These are phyloP conservation scores for Acinonyx jubatus DNA, from an alignment of 2,113 vertebrate species.

Conservation along the genomic window DNA sequence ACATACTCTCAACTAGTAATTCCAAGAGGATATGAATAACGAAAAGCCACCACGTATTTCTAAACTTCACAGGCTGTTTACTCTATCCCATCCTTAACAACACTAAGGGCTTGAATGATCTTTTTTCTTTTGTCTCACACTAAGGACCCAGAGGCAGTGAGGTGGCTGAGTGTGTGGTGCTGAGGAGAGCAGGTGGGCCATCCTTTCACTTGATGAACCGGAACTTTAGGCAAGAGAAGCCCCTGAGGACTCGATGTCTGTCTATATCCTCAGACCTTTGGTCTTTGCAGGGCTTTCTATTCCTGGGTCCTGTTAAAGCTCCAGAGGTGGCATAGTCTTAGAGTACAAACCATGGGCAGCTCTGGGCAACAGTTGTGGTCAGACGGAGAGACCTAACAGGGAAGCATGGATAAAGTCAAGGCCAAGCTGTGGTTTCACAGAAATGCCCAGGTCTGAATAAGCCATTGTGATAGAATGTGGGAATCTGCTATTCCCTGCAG, in stretches of 20 bases:
- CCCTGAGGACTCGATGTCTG: not conserved
- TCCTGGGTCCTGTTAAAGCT: not conserved
- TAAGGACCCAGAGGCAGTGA: not conserved
- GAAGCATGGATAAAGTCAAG: not conserved
- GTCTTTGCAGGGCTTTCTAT: not conserved
- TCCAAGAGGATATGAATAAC: not conserved
- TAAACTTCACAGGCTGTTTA: not conserved
- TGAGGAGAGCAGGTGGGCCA: not conserved
- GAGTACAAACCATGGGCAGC: not conserved
- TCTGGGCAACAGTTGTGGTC: not conserved
- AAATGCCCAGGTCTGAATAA: not conserved
- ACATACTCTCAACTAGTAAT: not conserved
- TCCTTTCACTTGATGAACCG: not conserved
- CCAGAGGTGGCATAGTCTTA: not conserved
- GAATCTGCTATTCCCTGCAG: not conserved
- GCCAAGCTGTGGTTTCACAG: not conserved
- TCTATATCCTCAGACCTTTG: not conserved
- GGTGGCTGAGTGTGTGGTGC: not conserved
- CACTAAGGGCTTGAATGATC: not conserved
- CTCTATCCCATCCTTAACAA: not conserved
- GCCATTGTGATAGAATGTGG: not conserved
- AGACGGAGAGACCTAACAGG: not conserved
- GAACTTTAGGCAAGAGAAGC: not conserved
- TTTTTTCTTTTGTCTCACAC: not conserved
- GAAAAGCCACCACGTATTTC: not conserved